Evolutionary conservation across 2,797 vertebrate species (phyloP).

Genomic region (Sparus aurata): DNA sequence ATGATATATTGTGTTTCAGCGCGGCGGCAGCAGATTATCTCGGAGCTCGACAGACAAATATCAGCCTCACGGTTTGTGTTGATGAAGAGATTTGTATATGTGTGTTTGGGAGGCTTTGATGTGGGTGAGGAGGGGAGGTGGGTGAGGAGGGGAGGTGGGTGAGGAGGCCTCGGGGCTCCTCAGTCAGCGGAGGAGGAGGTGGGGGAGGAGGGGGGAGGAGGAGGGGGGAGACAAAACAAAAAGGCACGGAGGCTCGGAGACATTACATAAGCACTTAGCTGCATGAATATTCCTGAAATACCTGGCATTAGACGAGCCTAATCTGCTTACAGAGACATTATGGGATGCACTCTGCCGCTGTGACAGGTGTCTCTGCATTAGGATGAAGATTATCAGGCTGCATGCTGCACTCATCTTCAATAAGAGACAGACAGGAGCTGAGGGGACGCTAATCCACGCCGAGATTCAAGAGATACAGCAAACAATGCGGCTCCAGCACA

Average conservation of each 20-base stretch:
- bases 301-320: conserved; percentile 93
- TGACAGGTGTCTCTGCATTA: conserved; percentile 94
- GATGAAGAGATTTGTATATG: conserved; percentile 30
- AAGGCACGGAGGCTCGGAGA: conserved; percentile 89
- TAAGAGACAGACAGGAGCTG: conserved; percentile 16
- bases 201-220: conserved; percentile 32
- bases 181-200: conserved; percentile 40
- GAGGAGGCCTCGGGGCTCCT: conserved; percentile 62
- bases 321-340: conserved; percentile 94
- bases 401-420: conserved; percentile 56
- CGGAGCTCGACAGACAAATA: conserved; percentile 22
- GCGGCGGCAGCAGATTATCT: conserved; percentile 39
- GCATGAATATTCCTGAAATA: conserved; percentile 96
- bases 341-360: conserved; percentile 91
- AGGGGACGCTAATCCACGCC: conserved; percentile 45
- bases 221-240: conserved; percentile 37
- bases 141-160: conserved; percentile 50
- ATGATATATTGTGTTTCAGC: conserved; percentile 36
- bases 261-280: conserved; percentile 96
- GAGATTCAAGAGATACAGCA: conserved; percentile 18
- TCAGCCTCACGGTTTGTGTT: conserved; percentile 28
- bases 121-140: conserved; percentile 47
- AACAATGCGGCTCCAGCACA: neutral
- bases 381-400: conserved; percentile 74
- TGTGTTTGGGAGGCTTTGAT: conserved; percentile 28